Base-by-base conservation (phyloP, 2,113 vertebrate species). In the Ammodytes marinus region DNA sequence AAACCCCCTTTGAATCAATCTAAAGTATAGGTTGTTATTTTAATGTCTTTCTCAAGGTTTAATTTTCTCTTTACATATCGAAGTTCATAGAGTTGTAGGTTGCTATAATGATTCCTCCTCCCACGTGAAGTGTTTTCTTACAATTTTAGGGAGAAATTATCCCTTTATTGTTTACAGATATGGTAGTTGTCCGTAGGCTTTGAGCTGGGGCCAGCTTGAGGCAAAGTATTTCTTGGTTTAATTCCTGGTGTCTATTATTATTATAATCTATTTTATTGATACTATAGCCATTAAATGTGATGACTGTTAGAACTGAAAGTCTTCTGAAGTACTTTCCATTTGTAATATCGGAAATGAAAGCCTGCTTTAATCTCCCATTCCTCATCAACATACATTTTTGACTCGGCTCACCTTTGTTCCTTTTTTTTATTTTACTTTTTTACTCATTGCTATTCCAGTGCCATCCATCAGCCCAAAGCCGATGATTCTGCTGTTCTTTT, bases 401-500 rank as follows among this genome's bases (percentile, higher is more conserved):
- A 89, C 77, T 73, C n/a, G 15, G 50, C 54, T 77, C 79, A 86
- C 65, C 61, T 80, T 84, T 80, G 52, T 87, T 82, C 64, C 12
- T 77, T 42, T 47, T 6, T 59, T 64, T 70, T 35, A 47, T 74
- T 87, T 27, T 27, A 79, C 46, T 47, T 6, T 59, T 64, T 70
- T 35, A 47, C 75, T 87, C 64, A 85, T 92, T 83, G 27, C 60
- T 64, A 90, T 87, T 93, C 86, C 7, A 8, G 47, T 75, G 77
- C 80, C 77, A 83, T 89, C 82, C 12, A 63, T 88, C 68, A 80
- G 73, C 79, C 83, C 68, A 77, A 77, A 83, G 77, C 58, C 11
- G 73, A 87, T 89, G 83, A 89, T 78, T 84, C 74, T 79, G 81
- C 78, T 57, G 8, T 85, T 91, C 71, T 85, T 79, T 86, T 79